Evolutionary conservation across 2,888 invertebrate genomes (phyloP), one percentile per base, ranked within the genome.

Genomic region (Omphaloscelis lunosa): DNA sequence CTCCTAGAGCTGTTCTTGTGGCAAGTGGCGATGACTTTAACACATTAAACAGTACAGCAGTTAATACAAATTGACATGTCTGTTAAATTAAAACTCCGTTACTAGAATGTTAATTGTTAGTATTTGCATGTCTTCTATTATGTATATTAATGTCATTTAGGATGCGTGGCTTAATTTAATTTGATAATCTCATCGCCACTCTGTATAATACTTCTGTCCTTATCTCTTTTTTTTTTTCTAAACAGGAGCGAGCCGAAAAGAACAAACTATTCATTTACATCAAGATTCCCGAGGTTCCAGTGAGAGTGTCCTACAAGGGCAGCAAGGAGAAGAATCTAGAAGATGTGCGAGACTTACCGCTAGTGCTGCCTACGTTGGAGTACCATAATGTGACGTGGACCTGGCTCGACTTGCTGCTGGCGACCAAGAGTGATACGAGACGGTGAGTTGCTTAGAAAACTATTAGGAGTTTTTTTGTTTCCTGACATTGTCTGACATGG

Each of bases 361-460:
- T 99, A 34, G 98, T 99, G 53, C 98, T 99, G 94, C 99, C 99
- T 0, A 99, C 99, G 0, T 97, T 99, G 84, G 99, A 99, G 95
- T 99, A 99, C 95, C 99, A 99, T 94, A 99, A 99, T 94, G 99
- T 99, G 74, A 99, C 99, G 6, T 99, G 99, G 99, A 99, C 99
- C 0, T 99, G 99, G 99, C 97, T 99, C 41, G 99, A 99, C 96
- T 97, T 99, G 88, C 97, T 99, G 83, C 97, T 99, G 91, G 99
- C 99, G 2, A 99, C 99, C 97, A 99, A 99, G 95, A 99, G 98
- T 88, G 99, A 99, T 88, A 99, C 99, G 74, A 98, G 99, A 89
- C 97, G 98, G 89, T 81, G 12, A 27, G 34, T 51, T 53, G 23
- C 5, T 29, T 27, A 3, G 62, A 29, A 61, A 59, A 29, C 59